These are phyloP conservation scores for Australoheros scitulus DNA, from an alignment of 2,113 vertebrate genomes.

Conservation along the genomic window DNA sequence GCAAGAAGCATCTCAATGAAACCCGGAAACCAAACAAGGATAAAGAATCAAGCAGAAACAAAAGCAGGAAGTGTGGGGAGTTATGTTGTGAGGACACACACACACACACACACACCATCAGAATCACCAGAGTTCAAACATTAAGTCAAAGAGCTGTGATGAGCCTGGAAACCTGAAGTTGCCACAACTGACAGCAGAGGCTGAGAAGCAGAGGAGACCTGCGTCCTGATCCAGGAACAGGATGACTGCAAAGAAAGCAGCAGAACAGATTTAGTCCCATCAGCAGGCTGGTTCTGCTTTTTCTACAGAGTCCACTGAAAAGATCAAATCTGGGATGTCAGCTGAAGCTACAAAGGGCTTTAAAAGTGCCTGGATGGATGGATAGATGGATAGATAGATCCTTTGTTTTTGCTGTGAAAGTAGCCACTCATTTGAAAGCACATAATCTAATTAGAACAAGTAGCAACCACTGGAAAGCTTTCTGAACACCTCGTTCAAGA, in stretches of 20 bases:
- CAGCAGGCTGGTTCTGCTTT: background rate
- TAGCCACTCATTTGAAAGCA: background rate
- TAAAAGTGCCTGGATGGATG: background rate
- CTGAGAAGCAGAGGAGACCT: no score
- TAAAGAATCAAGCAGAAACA: no score
- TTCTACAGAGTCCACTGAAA: background rate
- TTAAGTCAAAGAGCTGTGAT: no score
- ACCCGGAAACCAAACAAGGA: no score
- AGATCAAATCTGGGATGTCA: background rate
- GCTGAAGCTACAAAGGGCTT: background rate
- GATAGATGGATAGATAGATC: background rate
- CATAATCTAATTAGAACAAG: background rate
- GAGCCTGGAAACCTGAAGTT: no score
- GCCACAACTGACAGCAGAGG: no score
- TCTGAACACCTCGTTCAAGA: background rate
- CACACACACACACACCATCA: no score
- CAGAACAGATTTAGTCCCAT: background rate
- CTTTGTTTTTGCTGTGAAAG: background rate
- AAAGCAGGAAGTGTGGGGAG: no score
- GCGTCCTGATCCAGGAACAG: background rate
- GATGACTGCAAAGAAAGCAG: no score
- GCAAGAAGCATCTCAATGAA: no score
- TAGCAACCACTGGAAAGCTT: background rate
- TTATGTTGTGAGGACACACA: no score
- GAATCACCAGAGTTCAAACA: no score